These are phyloP conservation scores for Malurus alboscapulatus DNA, from an alignment of 2,113 vertebrate genomes.

Conservation along the genomic window DNA sequence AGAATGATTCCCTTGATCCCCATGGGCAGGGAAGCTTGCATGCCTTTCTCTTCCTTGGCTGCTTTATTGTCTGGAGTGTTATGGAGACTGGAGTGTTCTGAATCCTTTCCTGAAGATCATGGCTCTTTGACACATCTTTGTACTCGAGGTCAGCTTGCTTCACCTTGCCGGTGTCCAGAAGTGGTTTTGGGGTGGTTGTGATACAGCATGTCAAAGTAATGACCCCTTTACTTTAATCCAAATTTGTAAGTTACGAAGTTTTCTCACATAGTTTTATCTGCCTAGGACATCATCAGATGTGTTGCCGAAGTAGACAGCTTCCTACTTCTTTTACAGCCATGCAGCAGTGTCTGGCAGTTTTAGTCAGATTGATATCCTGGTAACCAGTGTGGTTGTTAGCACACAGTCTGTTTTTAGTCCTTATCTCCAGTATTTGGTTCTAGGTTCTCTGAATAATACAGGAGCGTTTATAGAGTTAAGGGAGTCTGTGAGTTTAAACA, in stretches of 20 bases:
- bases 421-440: background rate
- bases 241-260: background rate
- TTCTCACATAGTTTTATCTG: accelerated
- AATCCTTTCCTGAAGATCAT: background rate
- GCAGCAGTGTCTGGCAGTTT: background rate
- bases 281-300: accelerated
- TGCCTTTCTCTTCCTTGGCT: background rate
- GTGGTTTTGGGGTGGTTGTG: background rate
- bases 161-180: background rate
- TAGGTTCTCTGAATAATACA: background rate
- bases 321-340: background rate
- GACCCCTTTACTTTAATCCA: background rate
- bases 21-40: background rate
- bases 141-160: background rate
- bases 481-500: background rate
- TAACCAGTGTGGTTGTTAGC: background rate
- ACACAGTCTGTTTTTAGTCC: background rate
- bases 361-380: accelerated
- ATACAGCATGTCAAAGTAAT: background rate
- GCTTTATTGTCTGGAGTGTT: background rate
- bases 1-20: background rate
- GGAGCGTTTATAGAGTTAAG: background rate
- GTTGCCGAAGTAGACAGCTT: background rate
- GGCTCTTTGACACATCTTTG: background rate
- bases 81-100: background rate